phyloP scores from a whole-genome alignment of 2,888 invertebrate species.

The Athalia circularis region DNA sequence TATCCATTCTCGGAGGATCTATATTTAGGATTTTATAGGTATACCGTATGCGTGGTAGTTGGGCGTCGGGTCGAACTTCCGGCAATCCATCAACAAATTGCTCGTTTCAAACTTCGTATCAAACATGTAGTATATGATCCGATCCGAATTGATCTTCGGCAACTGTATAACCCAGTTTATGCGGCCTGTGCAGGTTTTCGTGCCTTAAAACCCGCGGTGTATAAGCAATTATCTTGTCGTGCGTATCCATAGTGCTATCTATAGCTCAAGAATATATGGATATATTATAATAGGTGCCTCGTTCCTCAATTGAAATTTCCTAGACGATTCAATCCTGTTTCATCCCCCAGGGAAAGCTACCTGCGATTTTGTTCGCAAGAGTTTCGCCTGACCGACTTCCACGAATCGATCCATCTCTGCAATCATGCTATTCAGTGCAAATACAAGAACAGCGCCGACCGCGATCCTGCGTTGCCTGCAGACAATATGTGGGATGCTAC shows the following conservation, averaged over 20 bases:
- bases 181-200: conserved; percentile 6
- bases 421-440: conserved; percentile 96
- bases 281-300: conserved; percentile 2
- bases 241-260: neutral
- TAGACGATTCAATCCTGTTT: conserved; percentile 48
- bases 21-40: conserved; percentile 30
- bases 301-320: conserved; percentile 21
- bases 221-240: conserved; percentile 34
- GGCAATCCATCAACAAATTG: conserved; percentile 42
- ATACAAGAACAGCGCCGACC: conserved; percentile 83
- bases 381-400: conserved; percentile 90
- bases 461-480: conserved; percentile 86
- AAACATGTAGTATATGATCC: neutral
- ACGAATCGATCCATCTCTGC: conserved; percentile 94
- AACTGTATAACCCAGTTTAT: conserved; percentile 34
- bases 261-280: too few relatives aligned
- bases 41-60: conserved; percentile 34
- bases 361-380: conserved; percentile 93
- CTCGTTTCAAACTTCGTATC: conserved; percentile 3
- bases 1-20: conserved; percentile 5
- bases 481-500: conserved; percentile 98
- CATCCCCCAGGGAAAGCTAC: conserved; percentile 85
- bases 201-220: conserved; percentile 7
- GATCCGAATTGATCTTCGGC: conserved; percentile 24
- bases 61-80: conserved; percentile 27